phyloP scores from a whole-genome alignment of 2,113 vertebrate genomes.

The Hemicordylus capensis region DNA sequence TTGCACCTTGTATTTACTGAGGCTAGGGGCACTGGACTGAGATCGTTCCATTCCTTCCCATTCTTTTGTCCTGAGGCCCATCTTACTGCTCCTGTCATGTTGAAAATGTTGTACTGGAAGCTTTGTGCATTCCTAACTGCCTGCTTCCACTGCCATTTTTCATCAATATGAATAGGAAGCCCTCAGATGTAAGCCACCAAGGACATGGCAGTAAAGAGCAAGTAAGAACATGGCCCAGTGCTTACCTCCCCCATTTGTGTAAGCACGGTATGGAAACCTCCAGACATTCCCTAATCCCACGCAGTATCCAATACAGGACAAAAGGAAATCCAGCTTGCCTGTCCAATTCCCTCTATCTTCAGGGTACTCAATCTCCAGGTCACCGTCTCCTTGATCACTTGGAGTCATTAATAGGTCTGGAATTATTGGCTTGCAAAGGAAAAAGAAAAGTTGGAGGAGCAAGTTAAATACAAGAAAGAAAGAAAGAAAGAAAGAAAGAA shows the following conservation, averaged over 20 bases:
- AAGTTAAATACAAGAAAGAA: neutral
- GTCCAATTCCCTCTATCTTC: slow-evolving; percentile 83
- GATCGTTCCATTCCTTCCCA: neutral
- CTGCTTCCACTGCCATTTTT: neutral
- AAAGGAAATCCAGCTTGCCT: slow-evolving; percentile 83
- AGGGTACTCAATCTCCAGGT: slow-evolving; percentile 73
- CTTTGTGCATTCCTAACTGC: neutral
- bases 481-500: neutral
- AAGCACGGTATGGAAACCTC: slow-evolving; percentile 83
- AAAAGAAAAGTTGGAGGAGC: neutral
- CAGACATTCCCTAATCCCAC: slow-evolving; percentile 84
- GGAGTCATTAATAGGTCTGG: slow-evolving; percentile 83
- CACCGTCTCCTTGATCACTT: slow-evolving; percentile 78
- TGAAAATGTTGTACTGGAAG: neutral
- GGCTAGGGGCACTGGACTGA: neutral
- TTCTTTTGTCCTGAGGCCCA: too few relatives aligned
- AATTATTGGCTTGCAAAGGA: slow-evolving; percentile 62
- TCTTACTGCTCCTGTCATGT: neutral
- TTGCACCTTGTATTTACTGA: neutral
- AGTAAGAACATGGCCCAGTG: neutral
- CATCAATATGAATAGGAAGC: neutral
- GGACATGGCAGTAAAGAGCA: accelerated
- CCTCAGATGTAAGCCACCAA: neutral
- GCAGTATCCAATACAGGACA: slow-evolving; percentile 85
- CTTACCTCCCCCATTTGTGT: slow-evolving; percentile 84